Evolutionary conservation across 2,113 vertebrate species (phyloP).

Genomic region (Hippoglossus stenolepis): DNA sequence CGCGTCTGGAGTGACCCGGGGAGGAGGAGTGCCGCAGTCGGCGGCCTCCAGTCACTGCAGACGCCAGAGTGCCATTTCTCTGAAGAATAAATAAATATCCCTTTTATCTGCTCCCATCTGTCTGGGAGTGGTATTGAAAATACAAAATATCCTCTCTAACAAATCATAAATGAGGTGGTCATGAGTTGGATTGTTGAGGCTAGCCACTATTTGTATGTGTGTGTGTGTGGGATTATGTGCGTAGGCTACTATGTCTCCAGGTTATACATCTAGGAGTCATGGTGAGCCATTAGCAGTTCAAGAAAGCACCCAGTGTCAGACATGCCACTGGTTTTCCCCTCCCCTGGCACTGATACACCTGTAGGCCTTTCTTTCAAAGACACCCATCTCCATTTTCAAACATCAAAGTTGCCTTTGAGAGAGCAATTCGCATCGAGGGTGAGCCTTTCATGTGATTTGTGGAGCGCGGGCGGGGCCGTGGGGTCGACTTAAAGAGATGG

Average conservation of each 20-base stretch:
- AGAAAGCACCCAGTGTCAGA: conserved; percentile 75
- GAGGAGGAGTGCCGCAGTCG: conserved; percentile 16
- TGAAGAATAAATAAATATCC: conserved; percentile 28
- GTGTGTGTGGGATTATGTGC: conserved; percentile 7
- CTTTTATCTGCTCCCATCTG: conserved; percentile 45
- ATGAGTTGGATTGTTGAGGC: conserved; percentile 52
- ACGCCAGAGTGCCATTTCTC: conserved; percentile 38
- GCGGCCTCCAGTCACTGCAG: conserved; percentile 18
- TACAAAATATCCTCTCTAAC: conserved; percentile 7
- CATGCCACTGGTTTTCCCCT: conserved; percentile 50
- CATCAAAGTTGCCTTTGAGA: conserved; percentile 84
- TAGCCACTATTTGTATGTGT: conserved; percentile 13
- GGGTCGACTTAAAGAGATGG: conserved; percentile 74
- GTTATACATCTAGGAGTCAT: conserved; percentile 43
- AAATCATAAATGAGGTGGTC: conserved; percentile 59
- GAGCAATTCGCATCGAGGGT: conserved; percentile 73
- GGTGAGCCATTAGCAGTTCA: conserved; percentile 53
- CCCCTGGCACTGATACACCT: conserved; percentile 78
- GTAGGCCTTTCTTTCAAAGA: conserved; percentile 79
- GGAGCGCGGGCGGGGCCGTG: conserved; percentile 76
- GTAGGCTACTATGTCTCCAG: conserved; percentile 40
- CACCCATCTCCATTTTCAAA: conserved; percentile 79
- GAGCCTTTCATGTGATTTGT: conserved; percentile 83
- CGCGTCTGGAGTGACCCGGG: conserved; percentile 52
- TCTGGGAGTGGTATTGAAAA: conserved; percentile 13